A percentile compares a stretch with the other conserved stretches of the same genome.
phyloP scores from a whole-genome alignment of 2,113 vertebrate genomes.

The Pithys albifrons region DNA sequence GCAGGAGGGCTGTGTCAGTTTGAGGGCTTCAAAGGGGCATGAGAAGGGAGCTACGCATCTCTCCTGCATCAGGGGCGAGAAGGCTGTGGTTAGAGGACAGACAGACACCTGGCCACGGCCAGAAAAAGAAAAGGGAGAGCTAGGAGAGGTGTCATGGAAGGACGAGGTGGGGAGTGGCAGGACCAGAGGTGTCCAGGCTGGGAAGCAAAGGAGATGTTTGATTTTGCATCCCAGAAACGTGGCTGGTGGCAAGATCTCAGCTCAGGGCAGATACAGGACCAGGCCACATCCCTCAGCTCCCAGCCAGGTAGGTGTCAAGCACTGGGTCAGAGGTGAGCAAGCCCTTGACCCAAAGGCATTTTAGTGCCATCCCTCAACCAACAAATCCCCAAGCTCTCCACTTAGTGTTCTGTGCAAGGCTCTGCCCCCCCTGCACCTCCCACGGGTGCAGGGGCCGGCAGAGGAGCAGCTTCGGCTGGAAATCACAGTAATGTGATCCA shows the following conservation, averaged over 20 bases:
- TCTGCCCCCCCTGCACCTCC: background rate
- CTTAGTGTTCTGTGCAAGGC: conserved; percentile 62
- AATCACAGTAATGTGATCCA: background rate
- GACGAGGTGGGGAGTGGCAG: background rate
- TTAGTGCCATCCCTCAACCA: background rate
- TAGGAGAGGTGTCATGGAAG: background rate
- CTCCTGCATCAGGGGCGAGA: background rate
- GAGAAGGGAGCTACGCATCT: background rate
- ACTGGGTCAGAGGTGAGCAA: background rate
- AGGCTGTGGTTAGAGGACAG: conserved; percentile 47
- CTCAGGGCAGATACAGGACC: background rate
- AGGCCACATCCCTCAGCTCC: background rate
- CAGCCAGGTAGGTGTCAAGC: background rate
- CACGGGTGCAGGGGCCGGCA: background rate
- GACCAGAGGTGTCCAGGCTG: background rate
- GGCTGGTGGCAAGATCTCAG: background rate
- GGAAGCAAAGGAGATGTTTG: background rate
- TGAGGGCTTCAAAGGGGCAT: background rate
- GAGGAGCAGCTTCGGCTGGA: background rate
- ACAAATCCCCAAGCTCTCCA: background rate
- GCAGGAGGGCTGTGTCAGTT: conserved; percentile 37
- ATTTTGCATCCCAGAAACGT: background rate
- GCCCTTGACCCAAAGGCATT: conserved; percentile 38
- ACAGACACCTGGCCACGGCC: conserved; percentile 15
- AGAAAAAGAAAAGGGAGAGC: conserved; percentile 14